These are phyloP conservation scores for Chlorocebus sabaeus DNA, from an alignment of 2,113 vertebrate genomes.

Conservation along the genomic window DNA sequence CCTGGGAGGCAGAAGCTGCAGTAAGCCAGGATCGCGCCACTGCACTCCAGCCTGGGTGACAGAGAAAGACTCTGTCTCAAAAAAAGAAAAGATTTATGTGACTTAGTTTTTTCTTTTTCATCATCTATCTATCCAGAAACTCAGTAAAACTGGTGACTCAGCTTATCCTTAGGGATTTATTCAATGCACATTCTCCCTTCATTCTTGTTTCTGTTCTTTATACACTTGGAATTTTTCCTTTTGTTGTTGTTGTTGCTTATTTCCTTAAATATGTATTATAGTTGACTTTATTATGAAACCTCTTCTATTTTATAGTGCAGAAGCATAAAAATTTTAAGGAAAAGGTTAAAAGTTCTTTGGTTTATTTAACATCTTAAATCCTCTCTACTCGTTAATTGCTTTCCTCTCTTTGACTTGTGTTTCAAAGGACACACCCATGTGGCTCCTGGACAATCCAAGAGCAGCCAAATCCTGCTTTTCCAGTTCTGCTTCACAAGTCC, in stretches of 20 bases:
- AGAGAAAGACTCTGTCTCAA: no score
- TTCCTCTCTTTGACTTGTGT: conserved; percentile 14
- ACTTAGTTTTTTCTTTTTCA: not conserved
- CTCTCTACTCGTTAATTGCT: not conserved
- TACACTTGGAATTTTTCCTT: not conserved
- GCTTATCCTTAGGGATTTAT: not conserved
- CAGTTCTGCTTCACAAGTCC: not conserved
- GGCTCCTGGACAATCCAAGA: not conserved
- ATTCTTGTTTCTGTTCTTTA: not conserved
- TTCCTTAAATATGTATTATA: not conserved
- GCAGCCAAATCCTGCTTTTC: conserved; percentile 51
- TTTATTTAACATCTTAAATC: not conserved
- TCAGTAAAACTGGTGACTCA: not conserved
- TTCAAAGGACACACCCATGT: conserved; percentile 51
- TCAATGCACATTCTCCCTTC: not conserved
- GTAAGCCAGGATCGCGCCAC: no score
- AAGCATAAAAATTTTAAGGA: not conserved
- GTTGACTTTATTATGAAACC: not conserved
- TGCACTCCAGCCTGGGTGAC: no score
- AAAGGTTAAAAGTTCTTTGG: not conserved
- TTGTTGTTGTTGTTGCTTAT: not conserved
- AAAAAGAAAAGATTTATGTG: not conserved
- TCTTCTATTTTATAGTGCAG: not conserved
- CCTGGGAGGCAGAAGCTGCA: no score
- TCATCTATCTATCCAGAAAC: not conserved